Percentiles rank a stretch among this genome's conserved stretches.
Evolutionary conservation across 2,888 invertebrate species (phyloP).

Genomic region (Drosophila siamana): DNA sequence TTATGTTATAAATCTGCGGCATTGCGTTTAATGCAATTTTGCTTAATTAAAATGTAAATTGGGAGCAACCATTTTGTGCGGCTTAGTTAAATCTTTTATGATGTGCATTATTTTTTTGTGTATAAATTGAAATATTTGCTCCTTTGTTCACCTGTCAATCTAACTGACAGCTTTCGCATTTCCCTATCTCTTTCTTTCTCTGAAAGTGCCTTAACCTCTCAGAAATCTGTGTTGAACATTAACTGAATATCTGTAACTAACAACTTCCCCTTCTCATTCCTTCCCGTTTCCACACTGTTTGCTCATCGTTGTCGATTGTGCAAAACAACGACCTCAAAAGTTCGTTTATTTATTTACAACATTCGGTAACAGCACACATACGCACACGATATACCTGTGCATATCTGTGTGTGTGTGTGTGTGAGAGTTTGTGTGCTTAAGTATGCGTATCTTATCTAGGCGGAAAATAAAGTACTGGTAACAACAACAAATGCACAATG

Average conservation of each 20-base stretch:
- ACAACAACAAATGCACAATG: constrained; percentile 48
- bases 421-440: constrained; percentile 25
- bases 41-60: background rate
- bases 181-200: background rate
- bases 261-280: constrained; percentile 3
- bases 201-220: background rate
- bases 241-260: constrained; percentile 15
- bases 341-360: constrained; percentile 66
- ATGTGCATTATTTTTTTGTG: too few species aligned
- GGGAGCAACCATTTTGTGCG: too few species aligned
- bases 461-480: constrained; percentile 49
- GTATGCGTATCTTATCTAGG: constrained; percentile 64
- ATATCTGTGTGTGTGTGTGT: constrained; percentile 8
- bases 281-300: constrained; percentile 12
- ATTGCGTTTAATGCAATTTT: background rate
- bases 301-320: constrained; percentile 53
- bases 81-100: too few species aligned
- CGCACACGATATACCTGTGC: constrained; percentile 3
- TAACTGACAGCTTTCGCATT: constrained; percentile 29
- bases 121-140: constrained; percentile 2
- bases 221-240: constrained; percentile 9
- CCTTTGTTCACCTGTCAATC: constrained; percentile 14
- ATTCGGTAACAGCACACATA: constrained; percentile 18
- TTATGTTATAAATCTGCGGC: constrained; percentile 9
- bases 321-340: constrained; percentile 62